Evolutionary conservation across 2,113 vertebrate genomes (phyloP).

Genomic region (Meriones unguiculatus): DNA sequence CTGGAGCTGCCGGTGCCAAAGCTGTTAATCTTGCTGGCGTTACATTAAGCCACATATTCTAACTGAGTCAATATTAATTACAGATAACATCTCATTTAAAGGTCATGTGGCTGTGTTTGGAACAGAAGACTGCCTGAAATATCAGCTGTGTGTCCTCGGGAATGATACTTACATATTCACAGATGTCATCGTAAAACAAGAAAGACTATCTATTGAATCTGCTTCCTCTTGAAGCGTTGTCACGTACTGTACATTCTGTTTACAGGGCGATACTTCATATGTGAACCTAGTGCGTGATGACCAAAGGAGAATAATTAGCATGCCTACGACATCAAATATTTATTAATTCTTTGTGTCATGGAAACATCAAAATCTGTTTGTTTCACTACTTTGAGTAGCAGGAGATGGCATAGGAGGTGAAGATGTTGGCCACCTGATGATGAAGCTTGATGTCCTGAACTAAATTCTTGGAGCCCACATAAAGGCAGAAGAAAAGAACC

Average conservation of each 20-base stretch:
- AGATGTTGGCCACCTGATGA: background rate
- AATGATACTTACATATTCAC: slow-evolving; percentile 42
- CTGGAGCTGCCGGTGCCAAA: background rate
- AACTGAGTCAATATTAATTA: slow-evolving; percentile 22
- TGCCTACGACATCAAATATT: background rate
- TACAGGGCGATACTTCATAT: background rate
- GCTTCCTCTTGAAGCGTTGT: background rate
- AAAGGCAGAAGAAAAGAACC: background rate
- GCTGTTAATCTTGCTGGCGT: slow-evolving; percentile 1
- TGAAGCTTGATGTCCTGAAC: background rate
- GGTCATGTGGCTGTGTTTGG: background rate
- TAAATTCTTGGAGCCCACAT: background rate
- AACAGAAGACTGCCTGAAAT: slow-evolving; percentile 48
- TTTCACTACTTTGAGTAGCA: background rate
- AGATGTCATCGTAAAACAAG: background rate
- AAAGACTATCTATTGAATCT: background rate
- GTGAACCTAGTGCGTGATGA: background rate
- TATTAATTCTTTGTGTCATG: background rate
- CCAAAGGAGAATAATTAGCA: background rate
- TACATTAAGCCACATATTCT: slow-evolving; percentile 7
- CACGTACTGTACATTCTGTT: background rate
- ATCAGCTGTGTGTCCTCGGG: background rate
- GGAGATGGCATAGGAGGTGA: too few species aligned
- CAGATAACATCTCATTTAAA: slow-evolving; percentile 48
- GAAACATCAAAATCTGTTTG: background rate